Base-by-base conservation (phyloP, 2,113 vertebrate genomes). In the Eolophus roseicapilla region DNA sequence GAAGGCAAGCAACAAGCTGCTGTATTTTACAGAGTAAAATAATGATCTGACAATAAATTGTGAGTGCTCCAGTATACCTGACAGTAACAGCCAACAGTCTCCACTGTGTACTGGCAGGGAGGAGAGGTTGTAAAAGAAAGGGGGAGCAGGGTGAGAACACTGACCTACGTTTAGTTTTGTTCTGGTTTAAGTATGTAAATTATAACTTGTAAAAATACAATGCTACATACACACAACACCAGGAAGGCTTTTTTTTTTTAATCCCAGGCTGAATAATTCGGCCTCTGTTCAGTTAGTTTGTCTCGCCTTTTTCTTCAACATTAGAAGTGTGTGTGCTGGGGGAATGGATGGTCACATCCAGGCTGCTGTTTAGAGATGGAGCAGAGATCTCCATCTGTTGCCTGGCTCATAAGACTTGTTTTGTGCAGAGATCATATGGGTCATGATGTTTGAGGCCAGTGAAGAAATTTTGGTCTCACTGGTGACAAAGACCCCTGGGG, bases 201-300 rank as follows among this genome's bases (percentile, higher is more conserved):
- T 83, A 14, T 80, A 94, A 88, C 64, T 88, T 81, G 64, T 94
- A 94, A 97, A 96, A 93, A 92, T 59, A 96, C 76, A 93, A 60
- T 80, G 80, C 41, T 70, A 55, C 27, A 74, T 62, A 88, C 79
- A 90, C 35, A 74, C 43, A 92, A 68, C 90, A 78, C 1, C 68
- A 86, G 52, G 43, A 84, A 57, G 37, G 35, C 19, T 35, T 25
- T 33, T 57, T 55, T 84, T 70, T 74, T 25, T n/a, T 6, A 15
- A 55, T 68, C 29, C 19, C 65, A 86, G 35, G 27, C 68, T 87
- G 73, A 86, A 84, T 84, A 93, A 92, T 65, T 88, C 75, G 60
- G 73, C 37, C 79, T 94, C 76, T 94, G 82, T 96, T 92, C 67
- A 73, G 57, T 84, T 79, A 33, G 67, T 84, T 93, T 92, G 82